Percentiles rank a stretch among this genome's conserved stretches.
Evolutionary conservation across 2,113 vertebrate genomes (phyloP).

Genomic region (Boulengerochromis microlepis): DNA sequence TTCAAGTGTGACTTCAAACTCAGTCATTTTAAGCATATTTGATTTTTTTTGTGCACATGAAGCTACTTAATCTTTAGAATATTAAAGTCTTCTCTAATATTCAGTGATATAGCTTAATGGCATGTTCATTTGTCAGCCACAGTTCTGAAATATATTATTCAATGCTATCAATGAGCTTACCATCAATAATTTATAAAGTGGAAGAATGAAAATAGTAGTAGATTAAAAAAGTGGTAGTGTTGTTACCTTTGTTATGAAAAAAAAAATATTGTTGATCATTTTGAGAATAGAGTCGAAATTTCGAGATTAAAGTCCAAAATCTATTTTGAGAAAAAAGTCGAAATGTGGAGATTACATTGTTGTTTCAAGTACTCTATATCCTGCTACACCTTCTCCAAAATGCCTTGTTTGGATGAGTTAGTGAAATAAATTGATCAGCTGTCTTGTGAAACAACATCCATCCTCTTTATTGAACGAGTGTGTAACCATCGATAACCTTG

Average conservation of each 20-base stretch:
- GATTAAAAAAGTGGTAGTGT: neutral
- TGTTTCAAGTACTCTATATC: neutral
- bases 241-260: neutral
- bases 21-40: neutral
- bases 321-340: rapidly evolving
- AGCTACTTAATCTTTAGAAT: neutral
- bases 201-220: neutral
- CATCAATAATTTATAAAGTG: neutral
- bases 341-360: neutral
- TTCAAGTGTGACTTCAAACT: neutral
- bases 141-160: neutral
- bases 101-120: neutral
- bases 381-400: neutral
- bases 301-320: neutral
- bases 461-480: neutral
- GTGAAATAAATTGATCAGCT: neutral
- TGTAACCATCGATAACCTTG: neutral
- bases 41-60: neutral
- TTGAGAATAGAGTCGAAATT: neutral
- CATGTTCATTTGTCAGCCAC: neutral
- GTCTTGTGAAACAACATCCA: neutral
- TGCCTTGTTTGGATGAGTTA: neutral
- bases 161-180: neutral
- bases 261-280: neutral
- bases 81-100: neutral